phyloP scores from a whole-genome alignment of 2,113 vertebrate species.

The Pteronura brasiliensis region DNA sequence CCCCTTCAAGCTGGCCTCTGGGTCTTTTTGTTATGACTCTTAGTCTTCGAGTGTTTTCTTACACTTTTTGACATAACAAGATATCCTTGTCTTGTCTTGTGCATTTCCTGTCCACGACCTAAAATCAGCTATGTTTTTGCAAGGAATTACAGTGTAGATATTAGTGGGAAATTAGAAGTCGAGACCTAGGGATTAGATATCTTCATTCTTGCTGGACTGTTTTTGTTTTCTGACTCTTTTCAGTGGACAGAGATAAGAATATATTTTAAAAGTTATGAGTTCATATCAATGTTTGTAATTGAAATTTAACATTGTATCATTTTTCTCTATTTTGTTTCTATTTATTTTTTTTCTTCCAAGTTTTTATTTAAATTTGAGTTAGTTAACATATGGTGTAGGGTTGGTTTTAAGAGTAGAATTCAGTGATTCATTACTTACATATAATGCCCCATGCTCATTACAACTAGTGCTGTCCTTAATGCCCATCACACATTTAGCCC shows the following conservation, averaged over 20 bases:
- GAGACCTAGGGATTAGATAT: background rate
- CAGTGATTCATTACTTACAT: background rate
- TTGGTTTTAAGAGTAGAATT: background rate
- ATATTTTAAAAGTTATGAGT: background rate
- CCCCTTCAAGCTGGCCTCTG: background rate
- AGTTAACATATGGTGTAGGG: background rate
- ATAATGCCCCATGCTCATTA: background rate
- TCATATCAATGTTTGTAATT: background rate
- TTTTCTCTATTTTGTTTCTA: background rate
- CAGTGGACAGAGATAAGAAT: background rate
- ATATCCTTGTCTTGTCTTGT: background rate
- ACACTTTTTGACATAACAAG: background rate
- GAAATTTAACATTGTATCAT: background rate
- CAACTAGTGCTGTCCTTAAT: background rate
- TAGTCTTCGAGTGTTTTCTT: background rate
- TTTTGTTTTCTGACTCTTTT: background rate
- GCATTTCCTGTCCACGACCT: background rate
- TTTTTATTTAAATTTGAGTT: background rate
- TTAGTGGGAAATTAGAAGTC: background rate
- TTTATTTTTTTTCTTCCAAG: background rate
- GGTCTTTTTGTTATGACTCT: background rate
- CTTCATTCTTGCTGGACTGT: background rate
- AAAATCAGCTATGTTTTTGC: background rate
- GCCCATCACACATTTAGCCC: background rate
- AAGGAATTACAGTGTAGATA: background rate